Evolutionary conservation across 2,888 invertebrate genomes (phyloP).

Genomic region (Spicauda simplicius): DNA sequence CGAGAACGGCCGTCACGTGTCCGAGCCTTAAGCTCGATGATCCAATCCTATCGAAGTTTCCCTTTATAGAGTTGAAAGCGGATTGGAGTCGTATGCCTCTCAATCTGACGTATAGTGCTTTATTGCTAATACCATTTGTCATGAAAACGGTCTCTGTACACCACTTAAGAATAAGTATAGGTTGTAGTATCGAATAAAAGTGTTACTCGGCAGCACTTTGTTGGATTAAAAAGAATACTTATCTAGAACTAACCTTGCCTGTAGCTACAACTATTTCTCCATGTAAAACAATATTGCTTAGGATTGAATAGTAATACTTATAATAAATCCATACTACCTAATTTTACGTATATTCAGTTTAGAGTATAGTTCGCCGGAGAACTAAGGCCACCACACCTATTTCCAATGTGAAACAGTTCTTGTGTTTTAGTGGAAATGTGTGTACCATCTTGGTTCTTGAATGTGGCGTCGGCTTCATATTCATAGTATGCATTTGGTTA

Average conservation of each 20-base stretch:
- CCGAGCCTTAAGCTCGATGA: constrained; percentile 51
- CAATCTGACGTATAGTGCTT: constrained; percentile 61
- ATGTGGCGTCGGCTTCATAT: too few relatives aligned
- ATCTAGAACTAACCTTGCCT: background rate
- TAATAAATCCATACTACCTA: too few relatives aligned
- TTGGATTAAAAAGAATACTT: background rate
- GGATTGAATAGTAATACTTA: too few relatives aligned
- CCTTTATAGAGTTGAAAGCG: constrained; percentile 68
- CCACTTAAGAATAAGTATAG: constrained; percentile 10
- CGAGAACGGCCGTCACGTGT: constrained; percentile 46
- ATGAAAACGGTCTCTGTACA: constrained; percentile 15
- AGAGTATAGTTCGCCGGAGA: too few relatives aligned
- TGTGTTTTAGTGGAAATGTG: too few relatives aligned
- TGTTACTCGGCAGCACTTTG: background rate
- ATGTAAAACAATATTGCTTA: too few relatives aligned
- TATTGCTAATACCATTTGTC: constrained; percentile 48
- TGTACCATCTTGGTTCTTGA: too few relatives aligned
- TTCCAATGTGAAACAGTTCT: too few relatives aligned
- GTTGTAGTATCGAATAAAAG: background rate
- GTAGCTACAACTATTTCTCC: too few relatives aligned
- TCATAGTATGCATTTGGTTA: too few relatives aligned
- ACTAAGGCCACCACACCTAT: too few relatives aligned
- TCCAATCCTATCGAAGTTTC: constrained; percentile 66
- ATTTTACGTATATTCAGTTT: too few relatives aligned
- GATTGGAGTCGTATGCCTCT: constrained; percentile 63